These are phyloP conservation scores for Zosterops japonicus DNA, from an alignment of 2,113 vertebrate species.

Conservation along the genomic window DNA sequence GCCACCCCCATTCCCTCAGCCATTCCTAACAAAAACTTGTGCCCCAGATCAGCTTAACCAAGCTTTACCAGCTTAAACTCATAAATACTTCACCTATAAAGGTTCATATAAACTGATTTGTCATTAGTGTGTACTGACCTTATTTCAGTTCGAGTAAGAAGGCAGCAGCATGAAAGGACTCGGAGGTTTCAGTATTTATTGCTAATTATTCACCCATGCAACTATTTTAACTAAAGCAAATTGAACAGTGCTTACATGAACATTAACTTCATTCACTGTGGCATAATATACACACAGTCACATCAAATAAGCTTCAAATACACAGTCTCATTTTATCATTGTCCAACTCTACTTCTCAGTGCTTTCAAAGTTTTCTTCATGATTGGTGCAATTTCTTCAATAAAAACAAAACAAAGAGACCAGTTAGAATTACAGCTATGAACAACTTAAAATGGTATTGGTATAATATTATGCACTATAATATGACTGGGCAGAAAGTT, in stretches of 20 bases:
- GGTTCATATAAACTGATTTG: background rate
- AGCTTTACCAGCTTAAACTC: background rate
- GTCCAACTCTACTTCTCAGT: constrained; percentile 77
- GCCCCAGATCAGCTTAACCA: background rate
- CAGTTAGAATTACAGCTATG: background rate
- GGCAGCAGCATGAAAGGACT: background rate
- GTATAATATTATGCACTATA: background rate
- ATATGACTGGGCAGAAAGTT: background rate
- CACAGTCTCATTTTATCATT: constrained; percentile 34
- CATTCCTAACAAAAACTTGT: background rate
- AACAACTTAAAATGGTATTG: background rate
- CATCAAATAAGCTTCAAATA: background rate
- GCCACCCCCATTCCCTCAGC: background rate
- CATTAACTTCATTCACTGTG: background rate
- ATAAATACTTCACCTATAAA: background rate
- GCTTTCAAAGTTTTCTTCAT: constrained; percentile 86
- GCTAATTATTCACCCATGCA: background rate
- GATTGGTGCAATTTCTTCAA: constrained; percentile 82
- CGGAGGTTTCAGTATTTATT: background rate
- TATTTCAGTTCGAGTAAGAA: background rate
- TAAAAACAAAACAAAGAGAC: background rate
- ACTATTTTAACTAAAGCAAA: background rate
- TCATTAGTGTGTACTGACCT: background rate
- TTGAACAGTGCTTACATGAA: background rate
- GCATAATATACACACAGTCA: background rate